Percentiles rank a stretch among this genome's conserved stretches.
These are phyloP conservation scores for Eurypyga helias DNA, from an alignment of 2,113 vertebrate species.

Conservation along the genomic window DNA sequence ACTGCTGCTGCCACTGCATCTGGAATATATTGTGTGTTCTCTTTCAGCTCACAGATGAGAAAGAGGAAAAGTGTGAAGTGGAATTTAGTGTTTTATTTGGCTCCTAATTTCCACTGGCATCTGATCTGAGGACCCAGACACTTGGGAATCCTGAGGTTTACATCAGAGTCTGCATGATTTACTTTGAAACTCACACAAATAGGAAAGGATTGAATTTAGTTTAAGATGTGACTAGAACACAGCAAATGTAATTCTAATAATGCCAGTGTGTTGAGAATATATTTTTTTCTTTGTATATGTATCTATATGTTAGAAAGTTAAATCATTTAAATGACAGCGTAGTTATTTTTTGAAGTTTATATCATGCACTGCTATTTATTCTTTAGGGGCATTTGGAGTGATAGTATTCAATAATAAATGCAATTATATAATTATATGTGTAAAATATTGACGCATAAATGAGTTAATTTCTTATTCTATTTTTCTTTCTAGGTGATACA, in stretches of 20 bases:
- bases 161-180: not conserved
- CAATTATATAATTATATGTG: not conserved
- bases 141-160: not conserved
- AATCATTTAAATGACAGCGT: not conserved
- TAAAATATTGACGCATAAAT: not conserved
- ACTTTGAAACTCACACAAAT: not conserved
- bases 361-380: not conserved
- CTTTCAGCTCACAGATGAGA: conserved; percentile 1
- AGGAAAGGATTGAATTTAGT: not conserved
- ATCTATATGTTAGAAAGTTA: not conserved
- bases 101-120: conserved; percentile 21
- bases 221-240: not conserved
- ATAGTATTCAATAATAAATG: not conserved
- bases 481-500: conserved; percentile 67
- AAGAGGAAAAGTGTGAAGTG: not conserved
- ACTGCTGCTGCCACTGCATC: not conserved
- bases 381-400: not conserved
- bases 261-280: not conserved
- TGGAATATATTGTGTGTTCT: conserved; percentile 14
- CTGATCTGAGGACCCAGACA: not conserved
- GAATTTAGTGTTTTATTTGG: conserved; percentile 29
- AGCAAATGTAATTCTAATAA: not conserved
- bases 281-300: not conserved
- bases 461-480: not conserved
- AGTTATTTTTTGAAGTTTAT: not conserved